Base-by-base conservation (phyloP, 2,888 invertebrate genomes). In the Nephrocerus scutellatus region DNA sequence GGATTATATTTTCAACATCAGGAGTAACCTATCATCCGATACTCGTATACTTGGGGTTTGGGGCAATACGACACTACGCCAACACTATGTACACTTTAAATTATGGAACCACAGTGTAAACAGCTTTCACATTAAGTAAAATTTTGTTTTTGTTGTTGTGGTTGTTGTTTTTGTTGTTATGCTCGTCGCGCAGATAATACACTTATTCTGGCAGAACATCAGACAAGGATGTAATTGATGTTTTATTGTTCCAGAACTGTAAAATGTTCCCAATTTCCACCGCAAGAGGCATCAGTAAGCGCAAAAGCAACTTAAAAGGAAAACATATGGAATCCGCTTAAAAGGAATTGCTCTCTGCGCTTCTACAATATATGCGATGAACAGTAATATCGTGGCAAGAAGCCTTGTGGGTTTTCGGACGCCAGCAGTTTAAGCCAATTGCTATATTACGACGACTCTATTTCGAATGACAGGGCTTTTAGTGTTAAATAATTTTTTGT, bases 401-500 rank as follows among this genome's bases (percentile, higher is more conserved):
- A n/a, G n/a, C n/a, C n/a, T n/a, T n/a, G n/a, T 20, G 6, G n/a
- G 24, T 29, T 35, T 41, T 32, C 43, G 29, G 36, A 44, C 53
- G 51, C 55, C 55, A 55, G 26, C 8, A 8, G 22, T 10, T 22
- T 29, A 14, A 9, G 29, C 7, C n/a, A 16, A 15, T 13, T 14
- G 26, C 26, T 29, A 15, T 24, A 12, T 14, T 12, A 22, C 6
- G 13, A 40, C 33, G 44, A 45, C 39, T 38, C 34, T 46, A 44
- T 46, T 46, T 43, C 41, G 26, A 34, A 22, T 46, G 56, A 59
- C 57, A 58, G 53, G 53, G 62, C 61, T 61, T 62, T 62, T 62
- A 61, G 57, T 49, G 56, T 52, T 56, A 55, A 52, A 56, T 54
- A 44, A 46, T 43, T 42, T 47, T 42, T 45, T 39, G 36, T 28